Evolutionary conservation across 2,888 invertebrate genomes (phyloP), one percentile per base, ranked within the genome.

Genomic region (Chirona hameri): DNA sequence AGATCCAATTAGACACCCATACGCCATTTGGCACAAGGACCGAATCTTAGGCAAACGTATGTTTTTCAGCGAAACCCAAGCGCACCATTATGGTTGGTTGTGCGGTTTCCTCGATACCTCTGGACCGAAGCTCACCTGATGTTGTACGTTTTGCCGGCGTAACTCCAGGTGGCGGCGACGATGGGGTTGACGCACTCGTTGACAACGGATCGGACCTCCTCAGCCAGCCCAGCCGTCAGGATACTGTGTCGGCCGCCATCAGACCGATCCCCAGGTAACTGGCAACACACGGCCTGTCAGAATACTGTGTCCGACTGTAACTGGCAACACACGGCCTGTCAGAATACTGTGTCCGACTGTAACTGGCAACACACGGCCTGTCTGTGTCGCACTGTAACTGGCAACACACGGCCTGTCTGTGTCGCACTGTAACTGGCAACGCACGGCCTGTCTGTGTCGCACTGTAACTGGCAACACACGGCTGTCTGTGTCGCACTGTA

Each of bases 181-280:
- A 94, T 93, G 5, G 94, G 94, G 89, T 95, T 95, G 18, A 96
- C 92, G 87, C 97, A 97, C 81, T 92, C 89, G 55, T 94, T 93
- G 15, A 89, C 89, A 79, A 94, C 88, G 24, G 84, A 84, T 48
- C 88, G 88, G 2, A 18, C 3, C 83, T 89, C 88, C 57, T 88
- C 88, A 0, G 89, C 87, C 85, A 92, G 91, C 84, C 91, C 89
- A 5, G 90, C 88, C 79, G 93, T 90, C 81, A 94, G 91, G 76
- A 95, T 92, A 81, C 92, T 93, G 88, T 93, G 92, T 15, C 98
- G 91, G 0, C 96, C n/a, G 98, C 95, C 91, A 96, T 93, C 80
- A 99, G 88, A 0, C 99, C 98, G 85, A 97, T 90, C 10, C 96
- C 95, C 84, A 98, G 89, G 88, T 97, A 98, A 87, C 98, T 98